Conservation (phyloP, 1,140 invertebrate species). For the Diabrotica virgifera region DNA sequence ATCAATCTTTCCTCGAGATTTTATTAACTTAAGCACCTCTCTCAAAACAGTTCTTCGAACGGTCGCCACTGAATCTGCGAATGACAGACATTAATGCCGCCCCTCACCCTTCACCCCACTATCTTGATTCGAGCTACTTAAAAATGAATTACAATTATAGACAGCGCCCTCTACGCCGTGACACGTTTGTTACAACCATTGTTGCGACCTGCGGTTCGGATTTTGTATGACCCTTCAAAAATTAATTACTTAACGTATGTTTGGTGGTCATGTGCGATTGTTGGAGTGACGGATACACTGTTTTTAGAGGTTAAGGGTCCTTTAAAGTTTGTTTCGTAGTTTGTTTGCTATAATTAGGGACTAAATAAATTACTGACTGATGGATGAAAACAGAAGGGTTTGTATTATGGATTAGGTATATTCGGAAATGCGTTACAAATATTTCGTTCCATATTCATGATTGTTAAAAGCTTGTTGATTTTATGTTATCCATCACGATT, state of each 20-base stretch:
- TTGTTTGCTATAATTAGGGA: neutral
- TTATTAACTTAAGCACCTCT: conserved; percentile 34
- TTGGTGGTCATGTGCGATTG: conserved; percentile 1
- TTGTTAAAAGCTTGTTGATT: too few species aligned
- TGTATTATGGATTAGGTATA: too few species aligned
- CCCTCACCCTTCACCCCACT: conserved; percentile 24
- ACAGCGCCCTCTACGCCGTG: conserved; percentile 11
- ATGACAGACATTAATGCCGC: conserved; percentile 33
- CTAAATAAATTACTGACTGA: neutral
- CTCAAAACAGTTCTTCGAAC: conserved; percentile 17
- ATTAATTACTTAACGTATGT: conserved; percentile 16
- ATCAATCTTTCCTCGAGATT: conserved; percentile 33
- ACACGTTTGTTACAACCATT: conserved; percentile 20
- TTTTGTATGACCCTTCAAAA: conserved; percentile 11
- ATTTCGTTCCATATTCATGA: too few species aligned
- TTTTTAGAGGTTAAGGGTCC: conserved; percentile 3
- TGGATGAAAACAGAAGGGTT: neutral
- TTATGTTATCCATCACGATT: too few species aligned
- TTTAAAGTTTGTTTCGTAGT: neutral
- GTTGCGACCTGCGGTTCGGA: neutral
- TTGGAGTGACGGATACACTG: conserved; percentile 13
- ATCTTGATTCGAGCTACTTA: conserved; percentile 32
- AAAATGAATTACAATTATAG: conserved; percentile 36
- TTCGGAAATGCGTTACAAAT: too few species aligned
- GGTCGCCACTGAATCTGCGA: conserved; percentile 20